Percentiles rank a stretch among this genome's conserved stretches.
Evolutionary conservation across 2,888 invertebrate species (phyloP).

Genomic region (Tenthredo scrophulariae): DNA sequence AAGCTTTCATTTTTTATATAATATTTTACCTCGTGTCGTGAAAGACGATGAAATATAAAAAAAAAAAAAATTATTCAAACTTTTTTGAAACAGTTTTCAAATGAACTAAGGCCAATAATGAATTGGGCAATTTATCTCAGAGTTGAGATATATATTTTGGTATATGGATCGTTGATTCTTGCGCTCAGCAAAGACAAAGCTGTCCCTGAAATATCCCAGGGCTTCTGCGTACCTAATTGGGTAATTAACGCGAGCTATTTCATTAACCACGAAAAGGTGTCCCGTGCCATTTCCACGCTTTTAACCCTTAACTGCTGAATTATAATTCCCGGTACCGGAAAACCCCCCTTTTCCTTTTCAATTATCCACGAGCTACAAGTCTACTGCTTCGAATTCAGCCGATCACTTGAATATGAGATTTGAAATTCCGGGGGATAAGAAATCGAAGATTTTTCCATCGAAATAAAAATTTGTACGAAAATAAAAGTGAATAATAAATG

Average conservation of each 20-base stretch:
- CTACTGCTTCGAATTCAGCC: constrained; percentile 32
- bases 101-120: not conserved
- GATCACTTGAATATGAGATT: not conserved
- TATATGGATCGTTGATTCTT: constrained; percentile 24
- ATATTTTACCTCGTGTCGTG: no score
- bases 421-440: not conserved
- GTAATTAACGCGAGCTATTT: constrained; percentile 53
- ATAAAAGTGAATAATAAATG: not conserved
- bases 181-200: constrained; percentile 12
- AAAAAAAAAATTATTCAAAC: no score
- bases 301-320: constrained; percentile 52
- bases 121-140: not conserved
- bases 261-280: constrained; percentile 54
- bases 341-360: constrained; percentile 14
- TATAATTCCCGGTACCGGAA: constrained; percentile 36
- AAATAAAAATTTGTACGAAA: not conserved
- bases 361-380: constrained; percentile 11
- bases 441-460: not conserved
- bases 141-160: not conserved
- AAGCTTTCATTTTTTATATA: no score
- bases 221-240: constrained; percentile 51
- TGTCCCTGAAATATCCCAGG: constrained; percentile 33
- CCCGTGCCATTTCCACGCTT: constrained; percentile 49
- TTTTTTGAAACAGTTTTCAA: not conserved
- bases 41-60: no score